These are phyloP conservation scores for Cotesia glomerata DNA, from an alignment of 1,140 invertebrate species.

Conservation along the genomic window DNA sequence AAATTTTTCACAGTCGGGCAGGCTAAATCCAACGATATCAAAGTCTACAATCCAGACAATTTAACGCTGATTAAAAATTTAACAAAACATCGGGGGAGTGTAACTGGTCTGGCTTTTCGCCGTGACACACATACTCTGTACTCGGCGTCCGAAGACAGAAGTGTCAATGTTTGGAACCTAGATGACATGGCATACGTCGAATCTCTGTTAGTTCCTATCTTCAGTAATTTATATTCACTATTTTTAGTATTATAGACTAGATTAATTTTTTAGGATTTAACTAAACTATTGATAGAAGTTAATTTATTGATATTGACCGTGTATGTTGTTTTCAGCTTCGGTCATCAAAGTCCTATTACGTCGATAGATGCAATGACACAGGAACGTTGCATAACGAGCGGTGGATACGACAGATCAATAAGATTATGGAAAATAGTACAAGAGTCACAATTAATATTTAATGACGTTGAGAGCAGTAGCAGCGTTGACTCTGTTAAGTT, in stretches of 20 bases:
- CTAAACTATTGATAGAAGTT: not conserved
- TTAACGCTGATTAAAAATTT: conserved; percentile 83
- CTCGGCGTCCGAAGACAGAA: conserved; percentile 82
- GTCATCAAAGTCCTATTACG: conserved; percentile 88
- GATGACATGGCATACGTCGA: conserved; percentile 96
- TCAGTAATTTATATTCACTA: not conserved
- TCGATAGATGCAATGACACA: conserved; percentile 85
- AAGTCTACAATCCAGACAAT: conserved; percentile 82
- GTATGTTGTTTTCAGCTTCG: conserved; percentile 69
- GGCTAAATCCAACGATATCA: conserved; percentile 72
- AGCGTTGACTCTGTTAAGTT: conserved; percentile 88
- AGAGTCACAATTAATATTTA: conserved; percentile 94
- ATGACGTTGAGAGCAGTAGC: conserved; percentile 78
- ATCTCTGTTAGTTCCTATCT: conserved; percentile 72
- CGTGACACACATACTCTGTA: conserved; percentile 88
- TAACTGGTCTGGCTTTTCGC: conserved; percentile 86
- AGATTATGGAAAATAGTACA: conserved; percentile 96
- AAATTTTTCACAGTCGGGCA: conserved; percentile 84
- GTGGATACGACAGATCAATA: conserved; percentile 84
- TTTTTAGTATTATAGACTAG: conserved; percentile 3
- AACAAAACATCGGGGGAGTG: conserved; percentile 75
- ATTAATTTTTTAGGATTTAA: conserved; percentile 9
- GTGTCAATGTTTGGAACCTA: conserved; percentile 91
- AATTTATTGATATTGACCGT: conserved; percentile 7
- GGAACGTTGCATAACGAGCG: conserved; percentile 87